Evolutionary conservation across 2,113 vertebrate species (phyloP).

Genomic region (Chionodraco myersi): DNA sequence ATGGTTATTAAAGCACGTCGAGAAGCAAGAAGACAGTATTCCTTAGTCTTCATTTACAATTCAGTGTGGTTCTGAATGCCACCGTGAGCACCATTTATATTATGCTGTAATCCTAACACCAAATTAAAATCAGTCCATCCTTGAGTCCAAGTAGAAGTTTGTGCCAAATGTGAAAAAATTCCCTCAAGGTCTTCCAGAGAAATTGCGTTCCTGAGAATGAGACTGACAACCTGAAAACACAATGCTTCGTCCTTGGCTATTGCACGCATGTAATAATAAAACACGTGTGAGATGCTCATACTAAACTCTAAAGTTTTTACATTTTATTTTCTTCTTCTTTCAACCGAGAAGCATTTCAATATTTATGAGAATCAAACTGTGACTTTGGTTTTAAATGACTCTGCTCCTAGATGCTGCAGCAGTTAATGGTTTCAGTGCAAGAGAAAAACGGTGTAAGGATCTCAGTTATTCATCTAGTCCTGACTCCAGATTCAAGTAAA

Average conservation of each 20-base stretch:
- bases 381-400: slow-evolving; percentile 47
- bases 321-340: slow-evolving; percentile 23
- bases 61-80: not conserved
- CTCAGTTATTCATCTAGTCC: not conserved
- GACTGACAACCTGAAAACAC: too few species aligned
- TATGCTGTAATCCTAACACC: not conserved
- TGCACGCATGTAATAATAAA: too few species aligned
- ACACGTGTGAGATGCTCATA: not conserved
- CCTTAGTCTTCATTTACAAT: not conserved
- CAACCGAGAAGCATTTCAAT: slow-evolving; percentile 43
- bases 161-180: too few species aligned
- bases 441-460: not conserved
- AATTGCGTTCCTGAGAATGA: too few species aligned
- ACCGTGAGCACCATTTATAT: not conserved
- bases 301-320: slow-evolving; percentile 14
- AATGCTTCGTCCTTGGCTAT: too few species aligned
- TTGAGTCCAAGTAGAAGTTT: too few species aligned
- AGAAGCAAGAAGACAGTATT: not conserved
- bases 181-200: too few species aligned
- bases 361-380: slow-evolving; percentile 43
- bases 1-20: not conserved
- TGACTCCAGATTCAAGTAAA: not conserved
- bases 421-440: slow-evolving; percentile 6
- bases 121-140: too few species aligned
- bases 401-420: slow-evolving; percentile 16